Percentiles rank a stretch among this genome's conserved stretches.
These are phyloP conservation scores for Diploptera punctata DNA, from an alignment of 2,888 invertebrate species.

Conservation along the genomic window DNA sequence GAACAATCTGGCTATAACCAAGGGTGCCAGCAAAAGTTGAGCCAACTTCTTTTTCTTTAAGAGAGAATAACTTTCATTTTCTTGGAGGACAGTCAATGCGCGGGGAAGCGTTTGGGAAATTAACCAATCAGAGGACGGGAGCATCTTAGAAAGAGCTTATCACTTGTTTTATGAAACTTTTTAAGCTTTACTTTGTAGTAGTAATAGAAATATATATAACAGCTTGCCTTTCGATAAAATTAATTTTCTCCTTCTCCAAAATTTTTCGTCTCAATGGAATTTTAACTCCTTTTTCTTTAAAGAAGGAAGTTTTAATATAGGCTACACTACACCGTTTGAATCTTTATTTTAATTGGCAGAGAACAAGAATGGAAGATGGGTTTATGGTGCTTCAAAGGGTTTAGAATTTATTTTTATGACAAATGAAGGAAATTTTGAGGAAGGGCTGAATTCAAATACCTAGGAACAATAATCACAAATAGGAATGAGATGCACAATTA, in stretches of 20 bases:
- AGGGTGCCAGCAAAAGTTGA: background rate
- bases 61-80: slow-evolving; percentile 23
- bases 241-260: slow-evolving; percentile 6
- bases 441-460: too few species aligned
- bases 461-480: too few species aligned
- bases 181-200: slow-evolving; percentile 2
- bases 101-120: slow-evolving; percentile 5
- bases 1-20: slow-evolving; percentile 8
- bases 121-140: slow-evolving; percentile 17
- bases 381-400: too few species aligned
- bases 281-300: background rate
- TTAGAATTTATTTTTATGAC: too few species aligned
- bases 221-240: background rate
- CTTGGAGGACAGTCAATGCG: background rate
- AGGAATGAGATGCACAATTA: too few species aligned
- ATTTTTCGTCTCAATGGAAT: background rate
- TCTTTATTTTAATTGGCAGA: slow-evolving; percentile 6
- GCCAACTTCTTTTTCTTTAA: background rate
- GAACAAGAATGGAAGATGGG: background rate
- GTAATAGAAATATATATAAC: slow-evolving; percentile 12
- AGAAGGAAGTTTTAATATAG: background rate
- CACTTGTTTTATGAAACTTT: slow-evolving; percentile 23
- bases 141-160: slow-evolving; percentile 2
- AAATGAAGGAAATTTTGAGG: too few species aligned
- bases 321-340: background rate